Evolutionary conservation across 2,888 invertebrate species (phyloP).

Genomic region (Temnothorax unifasciatus): DNA sequence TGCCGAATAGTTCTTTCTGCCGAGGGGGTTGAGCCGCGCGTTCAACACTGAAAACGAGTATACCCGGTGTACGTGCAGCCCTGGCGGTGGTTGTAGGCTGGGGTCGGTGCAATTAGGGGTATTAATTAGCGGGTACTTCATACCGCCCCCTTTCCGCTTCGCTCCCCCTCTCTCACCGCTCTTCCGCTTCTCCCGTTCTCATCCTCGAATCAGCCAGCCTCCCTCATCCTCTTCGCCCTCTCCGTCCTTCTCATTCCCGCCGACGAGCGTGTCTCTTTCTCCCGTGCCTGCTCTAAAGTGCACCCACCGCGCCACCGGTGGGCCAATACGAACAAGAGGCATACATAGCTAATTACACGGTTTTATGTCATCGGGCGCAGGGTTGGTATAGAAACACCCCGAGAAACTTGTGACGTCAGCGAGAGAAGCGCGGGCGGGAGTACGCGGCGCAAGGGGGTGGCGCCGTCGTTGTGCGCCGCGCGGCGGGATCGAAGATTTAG

Average conservation of each 20-base stretch:
- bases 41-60: conserved; percentile 67
- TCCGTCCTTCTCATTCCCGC: conserved; percentile 49
- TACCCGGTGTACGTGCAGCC: conserved; percentile 75
- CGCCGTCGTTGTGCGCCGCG: conserved; percentile 20
- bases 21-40: conserved; percentile 63
- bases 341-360: conserved; percentile 85
- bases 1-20: conserved; percentile 22
- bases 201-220: conserved; percentile 59
- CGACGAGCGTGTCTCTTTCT: conserved; percentile 41
- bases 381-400: conserved; percentile 58
- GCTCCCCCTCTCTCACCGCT: conserved; percentile 49
- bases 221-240: conserved; percentile 26
- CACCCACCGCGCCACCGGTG: conserved; percentile 80
- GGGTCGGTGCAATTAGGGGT: conserved; percentile 85
- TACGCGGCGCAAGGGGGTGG: conserved; percentile 34
- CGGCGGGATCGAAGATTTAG: conserved; percentile 44
- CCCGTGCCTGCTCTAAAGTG: conserved; percentile 78
- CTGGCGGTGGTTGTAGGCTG: conserved; percentile 77
- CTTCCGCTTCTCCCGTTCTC: conserved; percentile 60
- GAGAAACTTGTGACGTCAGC: conserved; percentile 76
- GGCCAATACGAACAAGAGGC: conserved; percentile 83
- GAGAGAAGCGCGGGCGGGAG: conserved; percentile 54
- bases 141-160: conserved; percentile 69
- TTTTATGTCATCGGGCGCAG: conserved; percentile 81
- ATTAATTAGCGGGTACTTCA: conserved; percentile 86